A percentile compares a stretch with the other conserved stretches of the same genome.
Conservation (phyloP, 64 coral and sea anemone genomes). For the Dendronephthya gigantea region DNA sequence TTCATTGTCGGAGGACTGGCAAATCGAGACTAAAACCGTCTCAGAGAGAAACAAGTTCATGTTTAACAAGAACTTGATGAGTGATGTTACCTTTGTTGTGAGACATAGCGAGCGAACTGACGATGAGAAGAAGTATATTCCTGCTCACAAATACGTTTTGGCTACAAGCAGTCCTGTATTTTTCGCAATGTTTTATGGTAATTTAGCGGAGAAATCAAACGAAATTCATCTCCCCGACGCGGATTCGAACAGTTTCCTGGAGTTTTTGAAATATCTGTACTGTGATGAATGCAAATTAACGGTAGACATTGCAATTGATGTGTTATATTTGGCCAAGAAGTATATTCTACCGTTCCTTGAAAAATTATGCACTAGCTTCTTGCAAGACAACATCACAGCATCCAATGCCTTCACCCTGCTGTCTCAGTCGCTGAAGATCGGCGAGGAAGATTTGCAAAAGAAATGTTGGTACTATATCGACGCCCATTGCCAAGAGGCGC, state of each 20-base stretch:
- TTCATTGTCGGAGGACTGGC: background rate
- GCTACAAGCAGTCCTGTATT: conserved; percentile 13
- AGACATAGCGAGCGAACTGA: background rate
- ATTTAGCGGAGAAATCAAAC: background rate
- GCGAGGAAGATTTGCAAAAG: background rate
- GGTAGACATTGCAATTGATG: background rate
- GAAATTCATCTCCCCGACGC: background rate
- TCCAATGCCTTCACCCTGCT: conserved; percentile 1
- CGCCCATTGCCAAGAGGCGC: background rate
- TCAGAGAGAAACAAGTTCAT: background rate
- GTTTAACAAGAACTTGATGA: conserved; percentile 9
- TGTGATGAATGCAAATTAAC: conserved; percentile 14
- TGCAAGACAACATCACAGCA: background rate
- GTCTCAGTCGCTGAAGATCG: background rate
- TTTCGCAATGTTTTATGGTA: conserved; percentile 9
- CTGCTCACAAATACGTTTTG: conserved; percentile 10
- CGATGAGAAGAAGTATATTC: conserved; percentile 7
- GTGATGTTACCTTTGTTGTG: conserved; percentile 4
- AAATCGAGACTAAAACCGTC: background rate
- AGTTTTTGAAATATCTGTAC: conserved; percentile 3
- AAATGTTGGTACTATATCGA: conserved; percentile 11
- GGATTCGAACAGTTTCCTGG: background rate
- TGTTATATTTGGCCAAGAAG: background rate
- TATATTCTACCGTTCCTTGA: background rate
- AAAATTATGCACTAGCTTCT: background rate